Evolutionary conservation across 2,888 invertebrate species (phyloP), one percentile per base, ranked within the genome.

Genomic region (Cataglyphis rosenhaueri): DNA sequence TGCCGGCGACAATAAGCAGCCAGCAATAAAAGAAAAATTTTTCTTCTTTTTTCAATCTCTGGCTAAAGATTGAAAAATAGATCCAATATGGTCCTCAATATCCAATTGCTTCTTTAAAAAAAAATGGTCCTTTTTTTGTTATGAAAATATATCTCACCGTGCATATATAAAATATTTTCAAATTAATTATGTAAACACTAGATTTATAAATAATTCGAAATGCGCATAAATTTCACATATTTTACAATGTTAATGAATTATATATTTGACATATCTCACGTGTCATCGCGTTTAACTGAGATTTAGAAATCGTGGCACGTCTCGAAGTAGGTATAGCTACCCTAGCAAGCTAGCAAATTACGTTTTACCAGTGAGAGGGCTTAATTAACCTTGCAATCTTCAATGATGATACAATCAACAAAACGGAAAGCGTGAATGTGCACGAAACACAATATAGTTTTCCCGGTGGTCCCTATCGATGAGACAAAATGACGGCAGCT

Each of bases 401-500:
- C 71, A 21, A 32, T 15, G 71, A 59, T 48, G 48, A n/a, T 32
- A 32, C 68, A 52, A 44, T 78, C 32, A 71, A 21, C 32, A 59
- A 32, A 21, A 32, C 44, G 29, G 52, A n/a, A 68, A 68, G 57
- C 57, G 41, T 18, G 57, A 32, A 70, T 57, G 78, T 29, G 57
- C 57, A 29, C 29, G 68, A n/a, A 55, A 18, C 32, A n/a, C 41
- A 68, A 62, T 38, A 66, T n/a, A 57, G 21, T 29, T 29, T 48
- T 48, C 18, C 38, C 62, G 79, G 52, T 70, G 83, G 18, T 61
- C 55, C n/a, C n/a, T 59, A 66, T 76, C 81, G 78, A 44, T 65
- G 74, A 66, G 64, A 81, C 76, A 62, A 89, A 82, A 83, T 84
- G 86, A 81, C 82, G 71, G 21, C 32, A 55, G 55, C 52, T 66